Base-by-base conservation (phyloP, 2,797 vertebrate genomes). In the Peromyscus aztecus region DNA sequence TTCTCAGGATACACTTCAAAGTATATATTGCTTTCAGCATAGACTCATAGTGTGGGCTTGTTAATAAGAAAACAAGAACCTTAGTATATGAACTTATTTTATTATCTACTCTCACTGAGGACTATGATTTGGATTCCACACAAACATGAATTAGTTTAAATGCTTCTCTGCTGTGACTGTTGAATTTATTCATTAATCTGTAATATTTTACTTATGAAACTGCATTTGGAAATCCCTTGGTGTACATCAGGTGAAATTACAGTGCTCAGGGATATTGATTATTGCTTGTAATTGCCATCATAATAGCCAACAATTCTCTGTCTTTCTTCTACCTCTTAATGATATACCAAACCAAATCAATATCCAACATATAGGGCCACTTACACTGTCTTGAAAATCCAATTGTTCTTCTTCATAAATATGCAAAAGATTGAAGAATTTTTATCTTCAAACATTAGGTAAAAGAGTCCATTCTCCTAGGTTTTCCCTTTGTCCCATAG, bases 191-290 rank as follows among this genome's bases (percentile, higher is more conserved):
- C 94, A 97, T 91, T 97, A 92, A 82, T 52, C 31, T 31, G 76
- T 95, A 94, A 94, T 94, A 89, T 95, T 98, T 96, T 97, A 90
- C 95, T 96, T 98, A 7, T 57, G 81, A 97, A 98, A 67, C 37
- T 89, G 55, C 76, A 85, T 94, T 98, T 97, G 76, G 49, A 98
- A 97, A 97, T 86, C 92, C 82, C 96, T 92, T 46, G 81, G 73
- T 96, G 61, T 97, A 96, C 49, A 98, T 91, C 95, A 98, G 75
- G 97, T 97, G 84, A 98, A 97, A 98, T 98, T 97, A 98, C 97
- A 94, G 96, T 97, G 86, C 82, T 98, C 89, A 73, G 52, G 73
- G 63, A 89, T 98, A 98, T 98, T 96, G 98, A 98, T 97, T 98
- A 97, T 96, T 97, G 97, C 95, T 97, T 97, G 29, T 97, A 98